Percentiles rank a stretch among this genome's conserved stretches.
These are phyloP conservation scores for Thunnus thynnus DNA, from an alignment of 2,113 vertebrate genomes.

Conservation along the genomic window DNA sequence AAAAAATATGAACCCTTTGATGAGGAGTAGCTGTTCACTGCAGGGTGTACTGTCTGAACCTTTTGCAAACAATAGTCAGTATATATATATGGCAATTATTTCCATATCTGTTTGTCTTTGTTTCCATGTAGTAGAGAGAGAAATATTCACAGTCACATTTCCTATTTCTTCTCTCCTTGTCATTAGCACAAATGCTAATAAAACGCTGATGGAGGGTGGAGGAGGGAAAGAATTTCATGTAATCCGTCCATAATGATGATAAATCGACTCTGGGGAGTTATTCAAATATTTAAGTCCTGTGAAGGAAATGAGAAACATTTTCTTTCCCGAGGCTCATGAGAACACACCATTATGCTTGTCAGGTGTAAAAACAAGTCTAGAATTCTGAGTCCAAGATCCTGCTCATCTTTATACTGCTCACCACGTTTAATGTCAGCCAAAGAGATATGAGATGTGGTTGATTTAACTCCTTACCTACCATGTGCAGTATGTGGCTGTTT, in stretches of 20 bases:
- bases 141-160: not conserved
- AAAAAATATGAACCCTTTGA: not conserved
- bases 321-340: not conserved
- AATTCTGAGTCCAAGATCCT: not conserved
- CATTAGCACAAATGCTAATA: conserved; percentile 9
- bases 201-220: conserved; percentile 23
- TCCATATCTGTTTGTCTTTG: not conserved
- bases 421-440: not conserved
- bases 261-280: conserved; percentile 38
- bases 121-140: not conserved
- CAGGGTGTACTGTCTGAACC: not conserved
- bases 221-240: conserved; percentile 35
- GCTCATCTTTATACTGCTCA: not conserved
- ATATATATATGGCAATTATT: not conserved
- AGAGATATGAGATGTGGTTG: not conserved
- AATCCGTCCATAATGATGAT: conserved; percentile 41
- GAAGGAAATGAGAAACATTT: conserved; percentile 10
- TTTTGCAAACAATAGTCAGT: not conserved
- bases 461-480: not conserved
- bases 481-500: not conserved
- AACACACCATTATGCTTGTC: conserved; percentile 13
- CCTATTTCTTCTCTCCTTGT: not conserved
- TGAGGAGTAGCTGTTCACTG: too few species aligned
- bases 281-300: conserved; percentile 19
- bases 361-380: conserved; percentile 19